These are phyloP conservation scores for Blennius ocellaris DNA, from an alignment of 2,113 vertebrate species.

Conservation along the genomic window DNA sequence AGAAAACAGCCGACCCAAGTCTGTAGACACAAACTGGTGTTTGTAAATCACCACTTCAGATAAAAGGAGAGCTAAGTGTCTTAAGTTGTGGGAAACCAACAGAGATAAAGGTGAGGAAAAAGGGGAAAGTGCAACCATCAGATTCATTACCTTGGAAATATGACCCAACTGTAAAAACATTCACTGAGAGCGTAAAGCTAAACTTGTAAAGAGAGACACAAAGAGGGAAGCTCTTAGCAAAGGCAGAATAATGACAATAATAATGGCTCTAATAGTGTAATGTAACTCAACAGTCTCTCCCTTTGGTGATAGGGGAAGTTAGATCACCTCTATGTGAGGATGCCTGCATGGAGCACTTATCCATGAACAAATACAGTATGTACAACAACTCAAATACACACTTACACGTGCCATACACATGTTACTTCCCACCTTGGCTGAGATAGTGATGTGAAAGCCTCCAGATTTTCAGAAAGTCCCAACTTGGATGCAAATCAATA, in stretches of 20 bases:
- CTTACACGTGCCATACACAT: slow-evolving; percentile 15
- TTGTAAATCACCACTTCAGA: slow-evolving; percentile 80
- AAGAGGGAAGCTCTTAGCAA: slow-evolving; percentile 30
- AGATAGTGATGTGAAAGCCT: slow-evolving; percentile 18
- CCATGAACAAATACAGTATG: slow-evolving; percentile 15
- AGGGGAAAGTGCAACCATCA: slow-evolving; percentile 57
- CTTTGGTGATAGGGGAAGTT: slow-evolving; percentile 17
- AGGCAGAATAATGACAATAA: slow-evolving; percentile 58
- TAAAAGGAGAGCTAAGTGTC: slow-evolving; percentile 68
- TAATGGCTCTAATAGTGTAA: slow-evolving; percentile 59
- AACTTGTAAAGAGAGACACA: slow-evolving; percentile 25
- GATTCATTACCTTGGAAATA: slow-evolving; percentile 52
- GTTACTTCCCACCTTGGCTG: slow-evolving; percentile 10
- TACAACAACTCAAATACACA: slow-evolving; percentile 2
- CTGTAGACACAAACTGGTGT: slow-evolving; percentile 73
- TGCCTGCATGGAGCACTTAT: slow-evolving; percentile 24
- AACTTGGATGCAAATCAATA: slow-evolving; percentile 46
- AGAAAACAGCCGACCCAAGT: slow-evolving; percentile 67
- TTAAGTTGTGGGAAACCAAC: slow-evolving; percentile 56
- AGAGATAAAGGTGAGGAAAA: slow-evolving; percentile 60
- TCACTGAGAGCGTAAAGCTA: slow-evolving; percentile 35
- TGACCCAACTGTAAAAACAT: slow-evolving; percentile 43
- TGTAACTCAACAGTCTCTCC: slow-evolving; percentile 41
- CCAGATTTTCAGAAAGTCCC: slow-evolving; percentile 41
- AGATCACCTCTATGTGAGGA: slow-evolving; percentile 47